A percentile compares a stretch with the other conserved stretches of the same genome.
Evolutionary conservation across 2,888 invertebrate genomes (phyloP).

Genomic region (Allacma fusca): DNA sequence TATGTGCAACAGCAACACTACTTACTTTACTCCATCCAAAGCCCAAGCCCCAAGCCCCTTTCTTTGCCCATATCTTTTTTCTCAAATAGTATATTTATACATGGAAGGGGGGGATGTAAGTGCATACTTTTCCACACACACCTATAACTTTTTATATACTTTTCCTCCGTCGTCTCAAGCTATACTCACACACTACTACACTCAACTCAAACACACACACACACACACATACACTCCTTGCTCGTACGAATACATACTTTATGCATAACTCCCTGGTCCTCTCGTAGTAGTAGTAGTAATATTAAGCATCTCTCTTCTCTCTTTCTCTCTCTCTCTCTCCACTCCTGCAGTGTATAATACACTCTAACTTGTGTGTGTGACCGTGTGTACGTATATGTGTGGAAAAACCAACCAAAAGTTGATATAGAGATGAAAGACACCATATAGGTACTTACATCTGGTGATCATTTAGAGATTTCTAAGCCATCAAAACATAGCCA

Average conservation of each 20-base stretch:
- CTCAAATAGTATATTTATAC: not conserved
- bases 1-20: not conserved
- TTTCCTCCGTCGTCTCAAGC: not conserved
- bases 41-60: not conserved
- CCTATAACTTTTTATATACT: not conserved
- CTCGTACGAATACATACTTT: not conserved
- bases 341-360: not conserved
- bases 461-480: slow-evolving; percentile 16
- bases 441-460: slow-evolving; percentile 16
- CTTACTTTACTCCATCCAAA: too few species aligned
- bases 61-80: not conserved
- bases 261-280: not conserved
- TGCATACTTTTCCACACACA: too few species aligned
- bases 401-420: not conserved
- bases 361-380: not conserved
- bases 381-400: not conserved
- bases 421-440: not conserved
- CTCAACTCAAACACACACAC: not conserved
- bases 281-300: too few species aligned
- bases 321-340: not conserved
- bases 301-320: not conserved
- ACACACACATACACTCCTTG: not conserved
- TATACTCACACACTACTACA: not conserved
- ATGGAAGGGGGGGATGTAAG: not conserved
- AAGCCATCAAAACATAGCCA: slow-evolving; percentile 12